Base-by-base conservation (phyloP, 2,888 invertebrate species). In the Stomorhina lunata region DNA sequence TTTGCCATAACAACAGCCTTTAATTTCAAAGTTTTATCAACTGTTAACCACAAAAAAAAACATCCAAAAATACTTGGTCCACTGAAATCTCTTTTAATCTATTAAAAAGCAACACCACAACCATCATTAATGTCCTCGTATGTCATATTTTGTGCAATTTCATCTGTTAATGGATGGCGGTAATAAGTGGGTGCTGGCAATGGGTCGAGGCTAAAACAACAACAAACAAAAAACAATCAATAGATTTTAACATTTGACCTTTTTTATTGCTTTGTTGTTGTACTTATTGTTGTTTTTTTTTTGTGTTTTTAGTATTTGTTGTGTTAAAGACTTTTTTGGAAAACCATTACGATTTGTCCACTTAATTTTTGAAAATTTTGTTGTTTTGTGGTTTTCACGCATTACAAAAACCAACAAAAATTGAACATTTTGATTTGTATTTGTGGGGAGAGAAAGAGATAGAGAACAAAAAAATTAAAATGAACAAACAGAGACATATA, bases 341-440 rank as follows among this genome's bases (percentile, higher is more conserved):
- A 71, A 76, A 53, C 50, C 71, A 57, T 40, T 65, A 59, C 27
- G 43, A 75, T 50, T 57, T 76, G 61, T 55, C 40, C 43, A 48
- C 59, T 68, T 81, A 78, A 78, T 78, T 81, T 78, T 7, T 1
- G 65, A 78, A 78, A 43, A 37, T 12, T 37, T 43, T 73, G 55
- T 73, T 55, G 68, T 68, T 72, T 78, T 77, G 72, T 37, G 77
- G 78, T 50, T 78, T 63, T 61, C 43, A 59, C 12, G 66, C 61
- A 72, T 72, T 76, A 63, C 32, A 45, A 59, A 20, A 72, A 34
- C 22, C 50, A 25, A 50, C n/a, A n/a, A 27, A 53, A 61, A 55
- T 50, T 53, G 12, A 77, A 61, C 66, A 72, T 37, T 72, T 72
- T 37, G 53, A 61, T 71, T 81, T 71, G 3, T n/a, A 32, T 63